Conservation (phyloP, 2,797 vertebrate species). For the Clarias pachynema region DNA sequence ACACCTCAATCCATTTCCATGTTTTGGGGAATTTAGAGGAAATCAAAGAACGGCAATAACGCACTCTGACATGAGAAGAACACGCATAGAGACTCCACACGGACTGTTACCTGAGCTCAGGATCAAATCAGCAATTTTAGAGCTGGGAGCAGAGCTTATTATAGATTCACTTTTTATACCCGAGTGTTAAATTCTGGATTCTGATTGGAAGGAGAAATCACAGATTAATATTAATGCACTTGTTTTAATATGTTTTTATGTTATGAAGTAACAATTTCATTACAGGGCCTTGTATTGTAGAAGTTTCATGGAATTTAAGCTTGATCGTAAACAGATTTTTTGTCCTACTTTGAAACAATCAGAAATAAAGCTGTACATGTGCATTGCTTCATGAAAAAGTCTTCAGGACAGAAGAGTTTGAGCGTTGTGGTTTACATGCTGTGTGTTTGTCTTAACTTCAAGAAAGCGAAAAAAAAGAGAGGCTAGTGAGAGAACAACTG, state of each 20-base stretch:
- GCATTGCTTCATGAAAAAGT: background rate
- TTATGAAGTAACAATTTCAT: background rate
- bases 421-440: background rate
- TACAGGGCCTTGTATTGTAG: background rate
- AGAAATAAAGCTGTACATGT: background rate
- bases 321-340: background rate
- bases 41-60: background rate
- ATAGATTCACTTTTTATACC: background rate
- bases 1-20: background rate
- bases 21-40: background rate
- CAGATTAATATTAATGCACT: background rate
- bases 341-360: background rate
- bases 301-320: background rate
- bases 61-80: background rate
- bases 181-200: background rate
- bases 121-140: background rate
- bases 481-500: background rate
- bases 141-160: background rate
- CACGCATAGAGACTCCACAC: background rate
- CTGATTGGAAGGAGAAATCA: background rate
- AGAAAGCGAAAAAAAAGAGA: background rate
- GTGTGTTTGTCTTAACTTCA: background rate
- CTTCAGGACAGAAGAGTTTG: background rate
- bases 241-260: background rate
- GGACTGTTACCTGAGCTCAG: background rate